Evolutionary conservation across 1,140 invertebrate genomes (phyloP), one percentile per base, ranked within the genome.

Genomic region (Leptopilina clavipes): DNA sequence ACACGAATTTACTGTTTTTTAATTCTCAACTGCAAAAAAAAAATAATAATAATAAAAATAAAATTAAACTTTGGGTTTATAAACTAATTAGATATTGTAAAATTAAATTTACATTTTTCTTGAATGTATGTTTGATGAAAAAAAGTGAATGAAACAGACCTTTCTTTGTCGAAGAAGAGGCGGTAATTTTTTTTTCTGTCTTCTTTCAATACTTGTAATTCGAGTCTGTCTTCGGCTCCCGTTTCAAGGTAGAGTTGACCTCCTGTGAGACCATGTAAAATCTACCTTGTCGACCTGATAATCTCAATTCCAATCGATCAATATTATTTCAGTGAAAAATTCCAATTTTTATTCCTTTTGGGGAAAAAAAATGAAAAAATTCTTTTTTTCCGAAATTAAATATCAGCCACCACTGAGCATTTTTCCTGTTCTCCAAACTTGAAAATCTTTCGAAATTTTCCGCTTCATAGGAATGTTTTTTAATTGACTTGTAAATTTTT

Each of bases 141-240:
- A 1, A 12, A 8, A 48, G 44, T n/a, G 17, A 52, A 52, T 40
- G 2, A 8, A 40, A 40, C 48, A 52, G 17, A 52, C 48, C 48
- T 52, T 40, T 52, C n/a, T 52, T 52, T 52, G 14, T 17, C 1
- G 48, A 17, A 52, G 48, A 52, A 17, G 48, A 52, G 37, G 37
- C 37, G 37, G 37, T 3, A 40, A 40, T 40, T 40, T 40, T 40
- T 40, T 40, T 40, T 40, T 52, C n/a, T 17, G 0, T 52, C 14
- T 52, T 52, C 48, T 17, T 52, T 17, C 11, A 65, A n/a, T 1
- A 65, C 22, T 65, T 65, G 59, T 31, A 65, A 65, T 65, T 65
- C 59, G 25, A 65, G 59, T 65, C 59, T 14, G 22, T 65, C 59
- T 65, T 65, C 59, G 59, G 59, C 59, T 65, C 25, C 59, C 59